These are phyloP conservation scores for Meloidogyne chitwoodi DNA, from an alignment of 1,140 invertebrate species.

Conservation along the genomic window DNA sequence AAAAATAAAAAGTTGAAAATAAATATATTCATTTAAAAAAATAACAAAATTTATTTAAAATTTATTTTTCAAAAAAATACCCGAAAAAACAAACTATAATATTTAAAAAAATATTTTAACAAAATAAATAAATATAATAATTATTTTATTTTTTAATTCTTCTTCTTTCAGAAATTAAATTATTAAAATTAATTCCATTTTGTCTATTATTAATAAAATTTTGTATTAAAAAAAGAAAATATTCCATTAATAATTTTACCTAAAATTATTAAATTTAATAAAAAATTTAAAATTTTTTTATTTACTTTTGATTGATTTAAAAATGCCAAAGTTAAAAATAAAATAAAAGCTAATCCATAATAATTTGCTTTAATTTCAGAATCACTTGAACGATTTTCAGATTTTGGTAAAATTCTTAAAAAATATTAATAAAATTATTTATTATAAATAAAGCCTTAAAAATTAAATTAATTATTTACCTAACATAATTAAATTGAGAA, in stretches of 20 bases:
- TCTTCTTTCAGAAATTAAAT: not conserved
- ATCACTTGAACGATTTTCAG: not conserved
- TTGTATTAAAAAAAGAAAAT: not conserved
- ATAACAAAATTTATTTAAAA: not conserved
- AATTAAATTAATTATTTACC: not conserved
- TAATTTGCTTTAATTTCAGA: slow-evolving; percentile 17
- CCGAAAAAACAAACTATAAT: not conserved
- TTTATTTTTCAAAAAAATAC: not conserved
- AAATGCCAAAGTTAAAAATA: slow-evolving; percentile 19
- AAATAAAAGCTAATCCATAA: slow-evolving; percentile 11
- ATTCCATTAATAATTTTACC: not conserved
- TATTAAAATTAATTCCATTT: not conserved
- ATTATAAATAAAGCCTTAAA: not conserved
- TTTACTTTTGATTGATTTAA: slow-evolving; percentile 28
- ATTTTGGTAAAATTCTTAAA: not conserved
- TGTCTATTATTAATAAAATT: not conserved
- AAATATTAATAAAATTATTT: not conserved
- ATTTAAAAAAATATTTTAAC: not conserved
- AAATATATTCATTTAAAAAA: not conserved
- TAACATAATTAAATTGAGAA: slow-evolving; percentile 17
- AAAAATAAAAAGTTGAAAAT: not conserved
- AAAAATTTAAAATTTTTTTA: not conserved
- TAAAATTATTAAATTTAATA: not conserved
- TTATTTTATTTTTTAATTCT: not conserved
- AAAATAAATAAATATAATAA: not conserved